A percentile compares a stretch with the other conserved stretches of the same genome.
phyloP scores from a whole-genome alignment of 2,888 invertebrate genomes.

The Drosophila prostipennis region DNA sequence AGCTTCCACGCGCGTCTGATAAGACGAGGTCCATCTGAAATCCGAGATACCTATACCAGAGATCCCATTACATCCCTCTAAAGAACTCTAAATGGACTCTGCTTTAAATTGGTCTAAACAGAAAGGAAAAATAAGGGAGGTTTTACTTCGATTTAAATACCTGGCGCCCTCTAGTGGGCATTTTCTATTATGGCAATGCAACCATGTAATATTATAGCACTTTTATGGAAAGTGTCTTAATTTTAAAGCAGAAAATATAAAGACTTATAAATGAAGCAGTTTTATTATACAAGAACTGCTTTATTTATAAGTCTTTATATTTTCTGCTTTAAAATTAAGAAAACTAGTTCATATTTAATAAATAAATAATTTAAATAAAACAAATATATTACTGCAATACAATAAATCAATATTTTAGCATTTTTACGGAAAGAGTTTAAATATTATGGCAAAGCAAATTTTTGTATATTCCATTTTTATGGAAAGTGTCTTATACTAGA shows the following conservation, averaged over 20 bases:
- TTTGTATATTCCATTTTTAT: background rate
- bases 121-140: no score
- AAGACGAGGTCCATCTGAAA: constrained; percentile 43
- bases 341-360: no score
- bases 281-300: background rate
- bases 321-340: no score
- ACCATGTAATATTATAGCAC: background rate
- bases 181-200: background rate
- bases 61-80: constrained; percentile 13
- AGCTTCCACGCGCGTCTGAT: constrained; percentile 76
- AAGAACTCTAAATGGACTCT: background rate
- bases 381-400: no score
- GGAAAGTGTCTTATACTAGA: background rate
- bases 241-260: no score
- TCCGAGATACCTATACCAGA: constrained; percentile 4
- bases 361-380: no score
- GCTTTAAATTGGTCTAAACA: background rate
- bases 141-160: background rate
- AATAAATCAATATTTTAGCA: no score
- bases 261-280: background rate
- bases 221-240: background rate
- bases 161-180: background rate
- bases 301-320: background rate
- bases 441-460: background rate
- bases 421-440: no score